Conservation (phyloP, 2,797 vertebrate species). For the Manis javanica region DNA sequence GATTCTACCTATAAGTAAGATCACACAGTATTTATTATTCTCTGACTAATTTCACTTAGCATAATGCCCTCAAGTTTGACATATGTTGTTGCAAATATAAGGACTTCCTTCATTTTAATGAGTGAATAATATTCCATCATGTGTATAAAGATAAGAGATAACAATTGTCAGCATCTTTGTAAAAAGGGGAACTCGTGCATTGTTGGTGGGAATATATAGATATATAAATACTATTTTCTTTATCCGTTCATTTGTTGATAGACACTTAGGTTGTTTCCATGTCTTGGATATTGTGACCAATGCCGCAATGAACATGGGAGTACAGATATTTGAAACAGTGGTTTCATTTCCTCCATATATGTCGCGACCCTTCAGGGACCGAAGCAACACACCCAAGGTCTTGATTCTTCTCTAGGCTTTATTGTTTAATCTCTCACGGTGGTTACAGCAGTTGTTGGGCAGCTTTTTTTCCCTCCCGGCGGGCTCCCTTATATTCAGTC, state of each 20-base stretch:
- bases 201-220: neutral
- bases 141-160: neutral
- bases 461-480: no score
- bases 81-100: neutral
- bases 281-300: neutral
- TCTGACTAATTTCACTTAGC: neutral
- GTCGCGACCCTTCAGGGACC: no score
- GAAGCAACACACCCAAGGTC: no score
- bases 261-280: neutral
- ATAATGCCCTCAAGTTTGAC: neutral
- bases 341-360: neutral
- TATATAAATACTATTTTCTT: neutral
- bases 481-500: no score
- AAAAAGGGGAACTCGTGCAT: neutral
- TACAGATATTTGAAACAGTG: neutral
- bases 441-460: no score
- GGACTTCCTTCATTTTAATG: neutral
- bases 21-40: neutral
- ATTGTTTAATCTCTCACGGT: no score
- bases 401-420: no score
- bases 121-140: neutral
- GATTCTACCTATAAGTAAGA: neutral
- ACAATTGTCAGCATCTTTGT: neutral
- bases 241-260: neutral
- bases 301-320: neutral